These are phyloP conservation scores for Chymomyza fuscimana DNA, from an alignment of 2,888 invertebrate genomes.

Conservation along the genomic window DNA sequence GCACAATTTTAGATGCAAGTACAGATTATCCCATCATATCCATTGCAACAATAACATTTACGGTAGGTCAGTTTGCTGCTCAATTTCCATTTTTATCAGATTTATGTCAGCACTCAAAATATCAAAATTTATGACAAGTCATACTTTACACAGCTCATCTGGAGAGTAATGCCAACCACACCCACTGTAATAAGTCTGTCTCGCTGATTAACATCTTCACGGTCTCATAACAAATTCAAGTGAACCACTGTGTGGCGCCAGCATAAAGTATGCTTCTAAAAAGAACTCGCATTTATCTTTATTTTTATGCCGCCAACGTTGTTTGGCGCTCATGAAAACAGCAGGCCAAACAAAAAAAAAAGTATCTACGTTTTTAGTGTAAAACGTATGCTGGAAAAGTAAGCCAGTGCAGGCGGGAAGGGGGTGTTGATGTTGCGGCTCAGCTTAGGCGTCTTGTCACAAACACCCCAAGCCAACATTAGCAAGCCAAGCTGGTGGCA, in stretches of 20 bases:
- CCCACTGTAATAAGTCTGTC: neutral
- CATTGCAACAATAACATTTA: neutral
- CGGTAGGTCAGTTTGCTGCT: neutral
- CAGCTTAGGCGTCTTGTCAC: slow-evolving; percentile 18
- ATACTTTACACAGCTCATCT: neutral
- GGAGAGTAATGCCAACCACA: neutral
- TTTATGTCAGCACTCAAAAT: neutral
- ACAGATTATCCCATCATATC: neutral
- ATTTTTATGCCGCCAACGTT: slow-evolving; percentile 67
- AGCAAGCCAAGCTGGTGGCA: slow-evolving; percentile 52
- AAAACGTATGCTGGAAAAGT: slow-evolving; percentile 42
- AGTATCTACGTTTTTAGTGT: slow-evolving; percentile 52
- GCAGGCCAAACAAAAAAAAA: slow-evolving; percentile 43
- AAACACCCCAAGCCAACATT: slow-evolving; percentile 36
- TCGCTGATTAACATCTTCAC: neutral
- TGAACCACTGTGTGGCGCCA: slow-evolving; percentile 19
- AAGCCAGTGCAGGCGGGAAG: slow-evolving; percentile 13
- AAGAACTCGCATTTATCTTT: slow-evolving; percentile 76
- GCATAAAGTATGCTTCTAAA: slow-evolving; percentile 43
- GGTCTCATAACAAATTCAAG: neutral
- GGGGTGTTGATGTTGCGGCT: neutral
- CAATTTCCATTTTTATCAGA: neutral
- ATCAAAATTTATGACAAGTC: neutral
- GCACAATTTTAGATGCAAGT: neutral
- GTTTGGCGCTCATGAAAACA: slow-evolving; percentile 12